phyloP scores from a whole-genome alignment of 1,140 invertebrate species.

The Leptopilina clavipes region DNA sequence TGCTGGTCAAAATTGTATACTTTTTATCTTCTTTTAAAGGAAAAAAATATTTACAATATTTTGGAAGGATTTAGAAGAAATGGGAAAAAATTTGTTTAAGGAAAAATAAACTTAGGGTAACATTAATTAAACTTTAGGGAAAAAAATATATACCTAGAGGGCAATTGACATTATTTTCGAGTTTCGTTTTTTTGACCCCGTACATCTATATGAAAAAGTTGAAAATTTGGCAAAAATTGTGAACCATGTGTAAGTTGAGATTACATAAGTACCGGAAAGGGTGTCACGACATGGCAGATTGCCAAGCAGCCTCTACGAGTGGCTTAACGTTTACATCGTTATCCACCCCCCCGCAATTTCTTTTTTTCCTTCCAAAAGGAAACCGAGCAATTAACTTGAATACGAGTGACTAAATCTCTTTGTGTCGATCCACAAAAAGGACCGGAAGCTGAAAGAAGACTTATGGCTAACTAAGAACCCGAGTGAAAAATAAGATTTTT shows the following conservation, averaged over 20 bases:
- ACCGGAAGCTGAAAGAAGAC: constrained; percentile 22
- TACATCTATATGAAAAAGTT: neutral
- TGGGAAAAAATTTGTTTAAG: too few relatives aligned
- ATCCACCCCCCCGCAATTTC: neutral
- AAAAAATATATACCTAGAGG: too few relatives aligned
- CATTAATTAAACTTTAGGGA: too few relatives aligned
- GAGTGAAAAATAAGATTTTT: constrained; percentile 23
- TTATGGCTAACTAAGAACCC: neutral
- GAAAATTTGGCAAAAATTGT: constrained; percentile 13
- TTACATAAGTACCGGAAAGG: constrained; percentile 25
- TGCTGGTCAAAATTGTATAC: neutral
- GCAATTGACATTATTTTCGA: neutral
- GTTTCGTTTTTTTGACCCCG: neutral
- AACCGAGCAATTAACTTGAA: constrained; percentile 44
- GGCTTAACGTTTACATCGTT: constrained; percentile 36
- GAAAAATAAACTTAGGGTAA: too few relatives aligned
- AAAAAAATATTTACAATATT: too few relatives aligned
- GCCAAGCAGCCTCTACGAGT: constrained; percentile 17
- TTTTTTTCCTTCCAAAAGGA: constrained; percentile 32
- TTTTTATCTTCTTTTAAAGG: neutral
- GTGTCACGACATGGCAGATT: constrained; percentile 21
- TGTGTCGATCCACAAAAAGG: constrained; percentile 42
- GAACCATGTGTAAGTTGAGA: constrained; percentile 15
- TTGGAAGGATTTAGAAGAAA: too few relatives aligned
- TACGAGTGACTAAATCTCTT: constrained; percentile 11